Conservation (phyloP, 2,113 vertebrate species). For the Chrysochloris asiatica region DNA sequence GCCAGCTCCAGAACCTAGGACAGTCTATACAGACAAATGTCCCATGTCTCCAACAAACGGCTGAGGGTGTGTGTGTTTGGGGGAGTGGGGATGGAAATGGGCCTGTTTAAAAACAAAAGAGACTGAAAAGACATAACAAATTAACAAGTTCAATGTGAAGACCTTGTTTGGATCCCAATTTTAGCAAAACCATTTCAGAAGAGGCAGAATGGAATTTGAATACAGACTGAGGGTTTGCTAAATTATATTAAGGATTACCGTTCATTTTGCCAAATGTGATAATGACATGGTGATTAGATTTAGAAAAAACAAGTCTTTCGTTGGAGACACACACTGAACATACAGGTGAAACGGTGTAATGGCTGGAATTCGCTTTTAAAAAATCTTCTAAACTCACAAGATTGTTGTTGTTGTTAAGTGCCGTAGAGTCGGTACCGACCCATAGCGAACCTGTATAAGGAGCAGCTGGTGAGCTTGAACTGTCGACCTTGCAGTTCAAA, state of each 20-base stretch:
- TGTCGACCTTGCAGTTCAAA: too few relatives aligned
- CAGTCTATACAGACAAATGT: not conserved
- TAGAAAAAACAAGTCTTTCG: not conserved
- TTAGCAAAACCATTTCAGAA: not conserved
- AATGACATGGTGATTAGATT: not conserved
- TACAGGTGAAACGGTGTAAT: not conserved
- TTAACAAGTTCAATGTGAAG: not conserved
- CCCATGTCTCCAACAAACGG: not conserved
- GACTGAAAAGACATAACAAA: not conserved
- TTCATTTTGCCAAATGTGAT: not conserved
- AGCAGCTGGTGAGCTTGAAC: too few relatives aligned
- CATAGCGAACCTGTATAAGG: too few relatives aligned
- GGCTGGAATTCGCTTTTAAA: not conserved
- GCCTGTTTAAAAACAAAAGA: not conserved
- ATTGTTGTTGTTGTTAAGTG: too few relatives aligned
- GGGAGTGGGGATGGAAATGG: fast-evolving
- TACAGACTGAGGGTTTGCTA: not conserved
- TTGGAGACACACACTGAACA: not conserved
- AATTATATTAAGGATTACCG: too few relatives aligned
- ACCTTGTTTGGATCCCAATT: not conserved
- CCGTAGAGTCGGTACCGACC: too few relatives aligned
- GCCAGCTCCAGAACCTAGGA: not conserved
- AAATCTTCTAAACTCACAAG: not conserved
- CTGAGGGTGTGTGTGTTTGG: too few relatives aligned
- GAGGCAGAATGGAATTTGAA: not conserved